phyloP scores from a whole-genome alignment of 2,113 vertebrate species.

The Eublepharis macularius region DNA sequence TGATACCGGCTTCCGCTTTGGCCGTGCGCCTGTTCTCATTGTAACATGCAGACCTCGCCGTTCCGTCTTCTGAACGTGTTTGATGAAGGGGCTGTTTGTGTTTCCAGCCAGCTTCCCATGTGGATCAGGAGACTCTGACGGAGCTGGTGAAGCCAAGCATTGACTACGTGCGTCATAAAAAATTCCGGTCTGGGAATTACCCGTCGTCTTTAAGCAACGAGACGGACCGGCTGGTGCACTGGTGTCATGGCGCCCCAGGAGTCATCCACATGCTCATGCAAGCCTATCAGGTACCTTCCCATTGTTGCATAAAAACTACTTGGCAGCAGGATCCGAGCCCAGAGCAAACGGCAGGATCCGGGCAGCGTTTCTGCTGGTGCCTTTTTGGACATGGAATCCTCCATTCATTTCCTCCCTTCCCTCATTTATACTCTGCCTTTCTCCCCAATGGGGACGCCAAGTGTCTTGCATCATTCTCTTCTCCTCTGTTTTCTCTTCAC shows the following conservation, averaged over 20 bases:
- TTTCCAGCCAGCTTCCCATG: conserved; percentile 83
- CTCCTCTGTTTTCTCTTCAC: too few relatives aligned
- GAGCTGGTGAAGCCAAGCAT: conserved; percentile 94
- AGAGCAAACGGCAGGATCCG: neutral
- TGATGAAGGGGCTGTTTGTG: neutral
- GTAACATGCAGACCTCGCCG: neutral
- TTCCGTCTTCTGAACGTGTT: neutral
- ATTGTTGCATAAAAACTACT: accelerated
- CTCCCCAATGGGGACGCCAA: too few relatives aligned
- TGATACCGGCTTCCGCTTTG: neutral
- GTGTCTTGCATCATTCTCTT: too few relatives aligned
- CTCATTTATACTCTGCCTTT: too few relatives aligned
- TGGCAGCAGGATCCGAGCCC: accelerated
- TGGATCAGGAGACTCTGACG: conserved; percentile 81
- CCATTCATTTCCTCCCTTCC: too few relatives aligned
- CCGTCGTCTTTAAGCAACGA: conserved; percentile 96
- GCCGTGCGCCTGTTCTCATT: neutral
- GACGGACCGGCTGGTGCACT: conserved; percentile 93
- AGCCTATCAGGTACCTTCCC: conserved; percentile 84
- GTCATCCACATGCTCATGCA: conserved; percentile 91
- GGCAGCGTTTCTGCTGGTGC: neutral
- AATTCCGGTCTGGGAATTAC: conserved; percentile 94
- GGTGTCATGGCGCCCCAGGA: conserved; percentile 95
- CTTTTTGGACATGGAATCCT: too few relatives aligned
- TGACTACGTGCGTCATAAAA: conserved; percentile 95